These are phyloP conservation scores for Spodoptera picta DNA, from an alignment of 2,888 invertebrate genomes.

Conservation along the genomic window DNA sequence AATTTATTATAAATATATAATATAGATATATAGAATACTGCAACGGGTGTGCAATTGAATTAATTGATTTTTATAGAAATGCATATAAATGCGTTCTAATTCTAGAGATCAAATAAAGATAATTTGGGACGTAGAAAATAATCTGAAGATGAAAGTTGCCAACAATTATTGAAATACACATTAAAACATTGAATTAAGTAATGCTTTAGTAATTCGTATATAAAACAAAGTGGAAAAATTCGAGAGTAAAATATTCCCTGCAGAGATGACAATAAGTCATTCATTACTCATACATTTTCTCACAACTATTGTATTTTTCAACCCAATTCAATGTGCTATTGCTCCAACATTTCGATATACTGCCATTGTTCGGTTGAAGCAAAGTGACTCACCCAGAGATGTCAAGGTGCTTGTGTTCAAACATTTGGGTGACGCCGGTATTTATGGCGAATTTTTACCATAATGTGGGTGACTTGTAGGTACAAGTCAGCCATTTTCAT, in stretches of 20 bases:
- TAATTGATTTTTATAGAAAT: too few species aligned
- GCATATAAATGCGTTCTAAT: too few species aligned
- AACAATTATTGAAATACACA: too few species aligned
- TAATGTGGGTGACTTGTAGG: too few species aligned
- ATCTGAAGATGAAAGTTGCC: too few species aligned
- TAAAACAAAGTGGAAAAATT: neutral
- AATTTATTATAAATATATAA: too few species aligned
- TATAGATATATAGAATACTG: too few species aligned
- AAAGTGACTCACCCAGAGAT: conserved; percentile 26
- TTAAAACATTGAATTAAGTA: too few species aligned
- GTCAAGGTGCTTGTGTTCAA: conserved; percentile 24
- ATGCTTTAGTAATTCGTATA: neutral
- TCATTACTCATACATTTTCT: conserved; percentile 36
- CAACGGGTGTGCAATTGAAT: too few species aligned
- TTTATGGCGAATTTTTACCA: neutral
- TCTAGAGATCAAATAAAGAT: too few species aligned
- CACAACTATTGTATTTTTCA: conserved; percentile 32
- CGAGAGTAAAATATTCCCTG: conserved; percentile 1
- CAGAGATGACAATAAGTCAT: conserved; percentile 26
- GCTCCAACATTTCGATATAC: conserved; percentile 20
- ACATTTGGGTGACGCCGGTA: neutral
- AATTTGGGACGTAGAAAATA: too few species aligned
- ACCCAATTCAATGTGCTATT: conserved; percentile 27
- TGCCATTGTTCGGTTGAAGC: conserved; percentile 28
- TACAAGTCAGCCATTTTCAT: too few species aligned